A percentile compares a stretch with the other conserved stretches of the same genome.
Conservation (phyloP, 2,888 invertebrate species). For the Magallana nippona region DNA sequence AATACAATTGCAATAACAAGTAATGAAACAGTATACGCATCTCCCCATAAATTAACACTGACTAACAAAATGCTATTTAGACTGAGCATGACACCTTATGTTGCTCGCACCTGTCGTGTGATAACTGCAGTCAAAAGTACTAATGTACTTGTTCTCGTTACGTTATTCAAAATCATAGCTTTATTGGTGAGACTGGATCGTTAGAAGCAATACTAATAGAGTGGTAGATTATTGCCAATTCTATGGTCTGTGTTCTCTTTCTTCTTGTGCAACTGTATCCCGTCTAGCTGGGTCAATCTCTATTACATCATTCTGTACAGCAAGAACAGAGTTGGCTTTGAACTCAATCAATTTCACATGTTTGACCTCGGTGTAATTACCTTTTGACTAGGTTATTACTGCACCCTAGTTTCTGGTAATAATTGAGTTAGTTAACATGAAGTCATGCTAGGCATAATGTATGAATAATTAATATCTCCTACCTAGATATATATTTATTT, state of each 20-base stretch:
- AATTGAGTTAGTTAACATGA: slow-evolving; percentile 26
- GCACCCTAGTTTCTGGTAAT: background rate
- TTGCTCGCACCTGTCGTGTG: background rate
- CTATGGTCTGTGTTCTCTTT: background rate
- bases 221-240: slow-evolving; percentile 1
- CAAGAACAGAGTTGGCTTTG: slow-evolving; percentile 19
- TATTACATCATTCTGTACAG: background rate
- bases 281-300: background rate
- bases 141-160: background rate
- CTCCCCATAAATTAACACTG: background rate
- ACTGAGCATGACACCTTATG: background rate
- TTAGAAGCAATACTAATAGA: background rate
- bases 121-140: background rate
- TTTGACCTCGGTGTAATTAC: slow-evolving; percentile 18
- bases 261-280: background rate
- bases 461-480: background rate
- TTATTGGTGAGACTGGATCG: background rate
- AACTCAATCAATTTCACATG: slow-evolving; percentile 37
- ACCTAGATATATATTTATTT: too few species aligned
- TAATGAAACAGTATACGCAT: background rate
- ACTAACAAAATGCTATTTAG: background rate
- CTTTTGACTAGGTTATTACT: slow-evolving; percentile 14
- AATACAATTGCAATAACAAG: too few species aligned
- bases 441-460: background rate
- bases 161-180: background rate